These are phyloP conservation scores for Microcebus tavaratra DNA, from an alignment of 2,113 vertebrate species.

Conservation along the genomic window DNA sequence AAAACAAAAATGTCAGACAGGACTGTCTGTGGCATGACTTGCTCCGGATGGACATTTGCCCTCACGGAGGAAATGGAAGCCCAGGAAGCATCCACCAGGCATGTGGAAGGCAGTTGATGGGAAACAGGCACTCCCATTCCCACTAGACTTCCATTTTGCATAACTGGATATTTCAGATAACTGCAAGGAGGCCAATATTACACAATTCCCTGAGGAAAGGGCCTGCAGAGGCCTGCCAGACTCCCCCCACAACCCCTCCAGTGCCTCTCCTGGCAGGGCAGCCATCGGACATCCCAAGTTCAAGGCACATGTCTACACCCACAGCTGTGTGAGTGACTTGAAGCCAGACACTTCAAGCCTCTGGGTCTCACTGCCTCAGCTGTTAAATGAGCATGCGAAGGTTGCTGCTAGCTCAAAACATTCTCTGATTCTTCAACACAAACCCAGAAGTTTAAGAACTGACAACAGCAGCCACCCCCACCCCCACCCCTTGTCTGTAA, in stretches of 20 bases:
- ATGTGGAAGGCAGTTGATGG: no score
- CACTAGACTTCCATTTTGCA: no score
- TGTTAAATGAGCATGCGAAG: neutral
- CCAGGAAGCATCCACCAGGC: no score
- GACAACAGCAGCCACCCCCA: neutral
- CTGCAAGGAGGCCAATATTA: no score
- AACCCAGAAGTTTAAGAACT: constrained; percentile 32
- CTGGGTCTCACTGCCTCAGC: neutral
- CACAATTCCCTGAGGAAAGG: no score
- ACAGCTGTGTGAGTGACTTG: neutral
- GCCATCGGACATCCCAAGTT: neutral
- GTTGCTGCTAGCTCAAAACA: neutral
- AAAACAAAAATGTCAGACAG: no score
- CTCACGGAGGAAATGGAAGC: no score
- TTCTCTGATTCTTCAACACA: constrained; percentile 45
- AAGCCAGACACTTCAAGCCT: neutral
- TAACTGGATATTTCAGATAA: no score
- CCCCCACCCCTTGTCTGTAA: constrained; percentile 46
- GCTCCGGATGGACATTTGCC: no score
- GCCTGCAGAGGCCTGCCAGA: constrained; percentile 24
- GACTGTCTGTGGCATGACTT: no score
- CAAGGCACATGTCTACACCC: neutral
- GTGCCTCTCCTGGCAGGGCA: neutral
- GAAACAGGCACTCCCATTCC: no score
- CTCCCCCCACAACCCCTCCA: neutral